Base-by-base conservation (phyloP, 2,797 vertebrate genomes). In the Jordanella pulchra region DNA sequence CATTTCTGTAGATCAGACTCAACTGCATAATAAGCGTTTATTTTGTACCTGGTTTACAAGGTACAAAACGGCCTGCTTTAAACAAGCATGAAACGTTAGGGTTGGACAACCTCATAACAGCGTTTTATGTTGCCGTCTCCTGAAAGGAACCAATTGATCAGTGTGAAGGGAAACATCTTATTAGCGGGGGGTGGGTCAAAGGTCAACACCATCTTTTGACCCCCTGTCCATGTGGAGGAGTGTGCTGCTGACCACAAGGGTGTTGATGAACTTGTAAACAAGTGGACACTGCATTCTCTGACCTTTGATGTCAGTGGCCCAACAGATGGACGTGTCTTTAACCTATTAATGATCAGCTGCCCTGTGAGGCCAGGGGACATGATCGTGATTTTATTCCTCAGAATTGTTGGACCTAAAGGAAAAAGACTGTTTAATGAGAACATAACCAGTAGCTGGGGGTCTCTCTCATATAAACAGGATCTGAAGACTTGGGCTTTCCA, bases 101-200 rank as follows among this genome's bases (percentile, higher is more conserved):
- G 51, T 73, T 18, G 3, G 75, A 87, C 77, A 78, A 51, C 50
- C 78, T 79, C 66, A 53, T 91, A 86, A 91, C 91, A 63, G 51
- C 58, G 2, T 75, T 75, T 75, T 56, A 72, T 64, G n/a, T 12
- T 48, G 64, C 74, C 7, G 30, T 73, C 69, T 73, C 65, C 72
- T 73, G 54, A 80, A 21, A 65, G 66, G 65, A 69, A 79, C 69
- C 77, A 47, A 89, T 79, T 82, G 44, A 76, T 88, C 86, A 83
- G 77, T 0, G 71, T 27, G 53, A 56, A 79, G 76, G 89, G 87
- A 92, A 89, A 78, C 84, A 48, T 83, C 75, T 75, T 73, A 81
- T 91, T 91, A 86, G 23, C 76, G 77, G 88, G 86, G 89, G 80
- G 82, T 86, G 85, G 89, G 92, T 90, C 91, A 91, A 83, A 87